These are phyloP conservation scores for Ptycholaimellus sp. DNA, from an alignment of 2,888 invertebrate genomes.

Conservation along the genomic window DNA sequence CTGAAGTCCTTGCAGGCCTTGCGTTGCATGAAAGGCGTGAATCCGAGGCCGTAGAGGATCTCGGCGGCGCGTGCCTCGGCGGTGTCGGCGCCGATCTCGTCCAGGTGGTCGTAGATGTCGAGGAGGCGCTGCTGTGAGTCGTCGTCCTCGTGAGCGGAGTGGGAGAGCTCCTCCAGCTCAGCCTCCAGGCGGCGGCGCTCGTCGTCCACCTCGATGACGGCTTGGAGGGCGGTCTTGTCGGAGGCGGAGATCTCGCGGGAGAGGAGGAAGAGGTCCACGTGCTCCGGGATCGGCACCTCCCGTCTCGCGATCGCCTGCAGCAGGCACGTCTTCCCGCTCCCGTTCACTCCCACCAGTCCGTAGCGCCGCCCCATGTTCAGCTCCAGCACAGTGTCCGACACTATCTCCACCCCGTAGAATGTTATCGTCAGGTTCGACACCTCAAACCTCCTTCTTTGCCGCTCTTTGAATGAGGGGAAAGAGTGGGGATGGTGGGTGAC, in stretches of 20 bases:
- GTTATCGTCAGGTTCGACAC: conserved; percentile 66
- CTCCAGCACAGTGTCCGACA: conserved; percentile 81
- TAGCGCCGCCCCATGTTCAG: conserved; percentile 89
- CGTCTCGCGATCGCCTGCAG: conserved; percentile 68
- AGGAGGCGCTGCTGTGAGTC: conserved; percentile 60
- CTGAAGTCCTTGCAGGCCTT: conserved; percentile 43
- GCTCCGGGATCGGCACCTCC: conserved; percentile 76
- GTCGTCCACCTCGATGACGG: conserved; percentile 93
- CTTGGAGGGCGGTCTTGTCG: conserved; percentile 73
- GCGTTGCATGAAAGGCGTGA: conserved; percentile 43
- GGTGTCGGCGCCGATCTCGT: conserved; percentile 81
- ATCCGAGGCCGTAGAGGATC: conserved; percentile 86
- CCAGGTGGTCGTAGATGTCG: conserved; percentile 88
- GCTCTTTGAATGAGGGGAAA: conserved; percentile 1
- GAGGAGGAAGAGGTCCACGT: conserved; percentile 89
- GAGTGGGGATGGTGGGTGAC: neutral
- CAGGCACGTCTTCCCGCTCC: conserved; percentile 87
- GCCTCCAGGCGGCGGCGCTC: conserved; percentile 69
- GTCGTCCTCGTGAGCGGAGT: conserved; percentile 33
- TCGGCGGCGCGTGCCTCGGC: conserved; percentile 80
- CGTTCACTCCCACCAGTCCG: conserved; percentile 86
- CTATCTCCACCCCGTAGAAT: conserved; percentile 83
- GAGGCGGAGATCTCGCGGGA: conserved; percentile 85
- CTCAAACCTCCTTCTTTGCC: conserved; percentile 3
- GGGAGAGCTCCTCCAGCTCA: conserved; percentile 63